Evolutionary conservation across 2,888 invertebrate species (phyloP), one percentile per base, ranked within the genome.

Genomic region (Orthosia incerta): DNA sequence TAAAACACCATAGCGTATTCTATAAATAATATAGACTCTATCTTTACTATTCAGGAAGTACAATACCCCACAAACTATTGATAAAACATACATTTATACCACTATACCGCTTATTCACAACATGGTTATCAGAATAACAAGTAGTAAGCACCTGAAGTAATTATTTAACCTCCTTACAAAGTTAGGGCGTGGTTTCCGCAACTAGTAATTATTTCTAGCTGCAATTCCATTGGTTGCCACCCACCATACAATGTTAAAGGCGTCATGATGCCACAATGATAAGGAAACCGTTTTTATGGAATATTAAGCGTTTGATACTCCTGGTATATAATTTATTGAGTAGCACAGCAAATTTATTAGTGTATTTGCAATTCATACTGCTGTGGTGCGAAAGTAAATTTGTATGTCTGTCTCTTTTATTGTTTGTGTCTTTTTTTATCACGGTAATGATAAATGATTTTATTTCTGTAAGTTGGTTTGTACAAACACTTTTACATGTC

Each of bases 131-230:
- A 71, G 83, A 71, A 56, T 79, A 83, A 39, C 39, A 39, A 79
- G 83, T 79, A 69, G 46, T 57, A 51, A 61, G 59, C 71, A 70
- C 65, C 72, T 72, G 69, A 57, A 53, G 55, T 45, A 45, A 46
- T 79, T 63, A 79, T 39, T 79, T 56, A 31, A 55, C 78, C 55
- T 39, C 50, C 31, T 39, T 48, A 62, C 62, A 71, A 61, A 53
- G 62, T 61, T 18, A 45, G 71, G 79, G 79, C 79, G 79, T 83
- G 79, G 79, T 83, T 71, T 51, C 23, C 18, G 23, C 15, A 16
- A 56, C 31, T 39, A 15, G 50, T 71, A 79, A 79, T 79, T 71
- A 79, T 51, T 78, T 59, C 70, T 66, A 71, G 61, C 72, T 55
- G 55, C 16, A 39, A 45, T 16, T 7, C 83, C 46, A 79, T 79